Evolutionary conservation across 2,888 invertebrate genomes (phyloP), one percentile per base, ranked within the genome.

Genomic region (Monoplex corrugatus): DNA sequence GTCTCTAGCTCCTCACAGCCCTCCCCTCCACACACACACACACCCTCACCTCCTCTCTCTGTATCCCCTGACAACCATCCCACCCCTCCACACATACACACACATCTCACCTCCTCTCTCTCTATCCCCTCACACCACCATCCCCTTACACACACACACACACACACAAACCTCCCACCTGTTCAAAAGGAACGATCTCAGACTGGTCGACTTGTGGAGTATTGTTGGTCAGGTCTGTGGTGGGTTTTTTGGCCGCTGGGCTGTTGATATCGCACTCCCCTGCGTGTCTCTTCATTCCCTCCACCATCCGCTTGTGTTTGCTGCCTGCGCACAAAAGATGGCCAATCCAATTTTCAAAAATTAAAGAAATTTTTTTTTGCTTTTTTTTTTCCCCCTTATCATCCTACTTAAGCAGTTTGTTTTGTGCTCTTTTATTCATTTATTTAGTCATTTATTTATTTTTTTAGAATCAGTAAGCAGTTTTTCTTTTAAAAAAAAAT

Each of bases 241-340:
- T 43, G 2, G 28, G 28, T 19, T 43, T 83, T 35, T 44, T 32
- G 45, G 83, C 44, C 16, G n/a, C 44, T 1, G 83, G 32, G 28
- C 83, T 45, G 45, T 0, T 16, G 28, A n/a, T 16, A 19, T 13
- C 45, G 16, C 28, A 16, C n/a, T n/a, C 82, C 10, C 40, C 63
- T 16, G 82, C n/a, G n/a, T 32, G 6, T 16, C 82, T 40, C 50
- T 82, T 87, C 10, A 78, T 35, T 16, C 45, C 45, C n/a, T 82
- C 82, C 38, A 87, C 45, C 38, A 63, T 82, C 32, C 50, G 35
- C 63, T 83, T 57, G 87, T 87, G 87, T 23, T 82, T 87, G 80
- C 63, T 32, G 2, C 87, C 87, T 87, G 82, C 38, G 38, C 38
- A 75, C 63, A 72, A 32, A 32, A n/a, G n/a, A n/a, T n/a, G n/a